phyloP scores from a whole-genome alignment of 2,888 invertebrate genomes.

The Rhamnusium bicolor region DNA sequence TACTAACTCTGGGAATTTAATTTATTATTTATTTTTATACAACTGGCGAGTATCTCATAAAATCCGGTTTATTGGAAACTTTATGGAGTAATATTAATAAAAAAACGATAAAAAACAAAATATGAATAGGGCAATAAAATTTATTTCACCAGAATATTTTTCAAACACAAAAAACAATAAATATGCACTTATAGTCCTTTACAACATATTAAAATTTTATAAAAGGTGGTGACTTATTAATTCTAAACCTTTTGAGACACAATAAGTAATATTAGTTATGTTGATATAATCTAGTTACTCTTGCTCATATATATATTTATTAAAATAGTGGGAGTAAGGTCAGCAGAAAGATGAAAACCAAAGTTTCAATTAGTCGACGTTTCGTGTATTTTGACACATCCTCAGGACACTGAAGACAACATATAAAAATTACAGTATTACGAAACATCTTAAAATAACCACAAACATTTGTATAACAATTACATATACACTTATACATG shows the following conservation, averaged over 20 bases:
- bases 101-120: slow-evolving; percentile 29
- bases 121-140: slow-evolving; percentile 28
- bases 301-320: too few species aligned
- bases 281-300: too few species aligned
- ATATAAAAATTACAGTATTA: too few species aligned
- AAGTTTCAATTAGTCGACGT: too few species aligned
- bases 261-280: too few species aligned
- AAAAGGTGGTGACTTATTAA: not conserved
- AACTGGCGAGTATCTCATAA: slow-evolving; percentile 22
- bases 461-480: too few species aligned
- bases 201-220: not conserved
- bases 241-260: not conserved
- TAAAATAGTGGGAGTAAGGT: too few species aligned
- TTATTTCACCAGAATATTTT: slow-evolving; percentile 19
- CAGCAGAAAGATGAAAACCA: too few species aligned
- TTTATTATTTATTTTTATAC: slow-evolving; percentile 22
- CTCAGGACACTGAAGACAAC: too few species aligned
- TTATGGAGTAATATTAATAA: slow-evolving; percentile 32
- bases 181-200: slow-evolving; percentile 13
- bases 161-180: slow-evolving; percentile 6
- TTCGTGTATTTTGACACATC: too few species aligned
- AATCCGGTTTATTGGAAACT: slow-evolving; percentile 21
- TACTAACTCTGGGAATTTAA: not conserved
- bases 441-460: too few species aligned
- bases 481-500: too few species aligned